Percentiles rank a stretch among this genome's conserved stretches.
phyloP scores from a whole-genome alignment of 1,140 invertebrate species.

The Pseudomyrmex flavicornis region DNA sequence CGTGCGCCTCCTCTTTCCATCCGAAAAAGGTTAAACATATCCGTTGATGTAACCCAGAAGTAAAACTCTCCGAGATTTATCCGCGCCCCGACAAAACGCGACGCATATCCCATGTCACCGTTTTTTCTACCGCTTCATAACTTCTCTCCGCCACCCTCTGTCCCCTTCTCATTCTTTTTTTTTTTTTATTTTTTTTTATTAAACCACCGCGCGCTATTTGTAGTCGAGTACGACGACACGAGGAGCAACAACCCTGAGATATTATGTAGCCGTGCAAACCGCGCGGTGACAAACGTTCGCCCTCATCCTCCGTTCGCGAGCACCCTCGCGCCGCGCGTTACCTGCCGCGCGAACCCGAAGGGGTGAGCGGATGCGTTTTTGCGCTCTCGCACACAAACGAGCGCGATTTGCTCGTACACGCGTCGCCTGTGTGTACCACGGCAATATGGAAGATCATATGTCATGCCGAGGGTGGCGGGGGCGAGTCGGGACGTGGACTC shows the following conservation, averaged over 20 bases:
- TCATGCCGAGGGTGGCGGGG: constrained; percentile 75
- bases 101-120: constrained; percentile 46
- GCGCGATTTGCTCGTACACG: constrained; percentile 54
- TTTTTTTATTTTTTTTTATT: constrained; percentile 69
- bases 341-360: constrained; percentile 42
- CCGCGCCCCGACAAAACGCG: background rate
- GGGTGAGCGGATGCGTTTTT: constrained; percentile 53
- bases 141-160: constrained; percentile 53
- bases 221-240: constrained; percentile 73
- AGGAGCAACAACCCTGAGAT: constrained; percentile 72
- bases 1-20: background rate
- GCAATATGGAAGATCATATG: constrained; percentile 82
- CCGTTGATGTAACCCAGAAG: constrained; percentile 28
- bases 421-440: constrained; percentile 71
- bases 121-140: constrained; percentile 68
- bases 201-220: constrained; percentile 74
- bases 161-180: background rate
- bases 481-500: constrained; percentile 16
- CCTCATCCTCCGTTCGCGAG: constrained; percentile 44
- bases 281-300: constrained; percentile 77
- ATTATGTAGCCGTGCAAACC: constrained; percentile 77
- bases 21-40: constrained; percentile 28
- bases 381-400: constrained; percentile 18
- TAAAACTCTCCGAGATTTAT: constrained; percentile 54
- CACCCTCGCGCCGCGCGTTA: constrained; percentile 57